Evolutionary conservation across 2,888 invertebrate species (phyloP), one percentile per base, ranked within the genome.

Genomic region (Scaeva pyrastri): DNA sequence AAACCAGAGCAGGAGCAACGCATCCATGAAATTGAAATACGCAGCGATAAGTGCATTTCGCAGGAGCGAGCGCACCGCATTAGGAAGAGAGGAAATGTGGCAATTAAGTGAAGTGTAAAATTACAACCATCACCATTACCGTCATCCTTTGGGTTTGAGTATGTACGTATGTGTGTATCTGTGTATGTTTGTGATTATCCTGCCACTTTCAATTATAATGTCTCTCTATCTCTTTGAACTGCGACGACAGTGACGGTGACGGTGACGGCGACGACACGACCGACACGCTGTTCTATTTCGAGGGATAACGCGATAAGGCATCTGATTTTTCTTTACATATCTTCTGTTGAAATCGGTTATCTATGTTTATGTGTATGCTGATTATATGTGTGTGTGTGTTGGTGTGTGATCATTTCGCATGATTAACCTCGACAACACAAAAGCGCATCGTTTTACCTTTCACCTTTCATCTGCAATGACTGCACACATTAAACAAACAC

Each of bases 401-500:
- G 2, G 12, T 48, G 31, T 48, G 60, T 70, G 50, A 77, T 86
- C 77, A 86, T 86, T 86, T 77, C 76, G 72, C 48, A 70, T 86
- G 85, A 86, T 86, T 86, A 77, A 77, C 73, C 81, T 70, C 56
- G 60, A 41, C 39, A 39, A 55, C 81, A 86, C 81, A 81, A 81
- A 81, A 81, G 77, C 73, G 62, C 85, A 86, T 73, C 21, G 12
- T 60, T 60, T 55, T 62, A 76, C 39, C 11, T 58, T 58, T 62
- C 56, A 76, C 41, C 71, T 72, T 81, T 81, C 75, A 76, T 58
- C 43, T 74, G 73, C 64, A 78, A 60, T 70, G 72, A 43, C 52
- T 82, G 71, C 82, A 82, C 82, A 82, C 75, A 26, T 23, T 68
- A 41, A 41, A 62, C 43, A 60, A 39, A 26, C 19, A 31, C 10